These are phyloP conservation scores for Arctocebus calabarensis DNA, from an alignment of 2,797 vertebrate genomes.

Conservation along the genomic window DNA sequence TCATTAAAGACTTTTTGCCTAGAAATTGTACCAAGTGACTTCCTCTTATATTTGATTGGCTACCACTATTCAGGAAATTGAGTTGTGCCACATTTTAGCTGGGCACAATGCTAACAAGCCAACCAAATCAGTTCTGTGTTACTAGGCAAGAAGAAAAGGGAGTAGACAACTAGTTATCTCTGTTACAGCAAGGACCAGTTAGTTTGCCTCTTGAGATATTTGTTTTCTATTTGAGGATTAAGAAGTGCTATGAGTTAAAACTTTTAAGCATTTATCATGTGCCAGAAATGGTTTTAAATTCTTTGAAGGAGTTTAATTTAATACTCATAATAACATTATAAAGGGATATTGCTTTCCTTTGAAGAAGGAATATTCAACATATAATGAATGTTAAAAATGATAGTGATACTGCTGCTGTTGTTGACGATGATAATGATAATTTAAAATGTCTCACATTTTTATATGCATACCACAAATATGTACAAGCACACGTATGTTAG, in stretches of 20 bases:
- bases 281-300: background rate
- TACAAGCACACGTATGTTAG: background rate
- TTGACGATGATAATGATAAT: background rate
- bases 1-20: conserved; percentile 37
- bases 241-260: background rate
- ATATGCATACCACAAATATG: background rate
- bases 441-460: background rate
- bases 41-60: background rate
- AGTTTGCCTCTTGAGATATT: background rate
- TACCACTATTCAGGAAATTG: background rate
- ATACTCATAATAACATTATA: background rate
- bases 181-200: background rate
- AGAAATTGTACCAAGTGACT: background rate
- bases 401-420: background rate
- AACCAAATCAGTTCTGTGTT: background rate
- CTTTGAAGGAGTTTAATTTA: conserved; percentile 16
- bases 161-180: background rate
- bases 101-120: background rate
- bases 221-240: conserved; percentile 39
- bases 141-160: background rate
- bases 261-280: conserved; percentile 35
- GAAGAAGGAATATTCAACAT: conserved; percentile 12
- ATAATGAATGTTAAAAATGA: conserved; percentile 47
- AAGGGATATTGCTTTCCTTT: conserved; percentile 36
- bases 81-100: conserved; percentile 28